Percentiles rank a stretch among this genome's conserved stretches.
Conservation (phyloP, 2,113 vertebrate species). For the Donacobius atricapilla region DNA sequence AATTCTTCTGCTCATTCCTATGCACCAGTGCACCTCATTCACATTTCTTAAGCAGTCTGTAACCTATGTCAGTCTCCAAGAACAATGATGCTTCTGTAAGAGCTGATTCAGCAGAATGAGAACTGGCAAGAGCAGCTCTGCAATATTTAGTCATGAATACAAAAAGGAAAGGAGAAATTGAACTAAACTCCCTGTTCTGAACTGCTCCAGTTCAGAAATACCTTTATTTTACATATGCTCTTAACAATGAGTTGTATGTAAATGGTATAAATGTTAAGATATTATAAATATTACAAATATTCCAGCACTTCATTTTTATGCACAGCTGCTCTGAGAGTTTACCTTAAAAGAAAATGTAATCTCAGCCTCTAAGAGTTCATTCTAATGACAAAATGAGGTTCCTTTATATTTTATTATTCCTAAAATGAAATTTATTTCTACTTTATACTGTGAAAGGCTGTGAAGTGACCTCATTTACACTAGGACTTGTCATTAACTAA, state of each 20-base stretch:
- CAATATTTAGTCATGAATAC: not conserved
- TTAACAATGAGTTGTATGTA: not conserved
- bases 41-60: constrained; percentile 7
- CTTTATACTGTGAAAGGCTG: not conserved
- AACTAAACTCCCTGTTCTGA: not conserved
- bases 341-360: not conserved
- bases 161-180: not conserved
- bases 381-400: not conserved
- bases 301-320: not conserved
- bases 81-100: not conserved
- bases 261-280: not conserved
- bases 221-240: not conserved
- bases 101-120: constrained; percentile 37
- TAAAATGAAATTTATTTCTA: not conserved
- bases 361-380: not conserved
- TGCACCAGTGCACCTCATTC: not conserved
- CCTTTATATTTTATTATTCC: not conserved
- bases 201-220: not conserved
- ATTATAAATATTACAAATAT: not conserved
- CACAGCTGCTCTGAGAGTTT: not conserved
- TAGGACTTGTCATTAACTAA: not conserved
- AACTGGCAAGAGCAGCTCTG: not conserved
- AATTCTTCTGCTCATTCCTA: constrained; percentile 2
- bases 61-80: constrained; percentile 38
- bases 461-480: not conserved